Percentiles rank a stretch among this genome's conserved stretches.
Evolutionary conservation across 1,140 invertebrate species (phyloP).

Genomic region (Meloidogyne hapla): DNA sequence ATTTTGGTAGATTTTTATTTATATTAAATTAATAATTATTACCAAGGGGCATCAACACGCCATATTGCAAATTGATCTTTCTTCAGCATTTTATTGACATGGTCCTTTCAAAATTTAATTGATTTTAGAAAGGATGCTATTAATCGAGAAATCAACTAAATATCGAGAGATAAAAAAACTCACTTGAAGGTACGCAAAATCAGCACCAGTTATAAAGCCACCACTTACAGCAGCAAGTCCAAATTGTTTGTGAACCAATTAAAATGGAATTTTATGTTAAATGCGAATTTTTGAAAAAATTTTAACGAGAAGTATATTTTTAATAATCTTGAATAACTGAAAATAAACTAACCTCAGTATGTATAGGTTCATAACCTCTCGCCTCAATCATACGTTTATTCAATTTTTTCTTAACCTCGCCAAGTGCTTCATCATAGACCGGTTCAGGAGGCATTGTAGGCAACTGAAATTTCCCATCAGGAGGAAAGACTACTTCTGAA

Average conservation of each 20-base stretch:
- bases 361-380: constrained; percentile 57
- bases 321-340: background rate
- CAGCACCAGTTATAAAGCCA: constrained; percentile 52
- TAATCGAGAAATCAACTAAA: background rate
- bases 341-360: constrained; percentile 41
- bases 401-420: constrained; percentile 52
- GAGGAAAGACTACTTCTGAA: constrained; percentile 61
- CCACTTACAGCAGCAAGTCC: constrained; percentile 57
- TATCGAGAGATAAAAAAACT: constrained; percentile 21
- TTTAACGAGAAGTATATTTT: no score
- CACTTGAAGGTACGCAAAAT: constrained; percentile 60
- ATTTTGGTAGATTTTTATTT: background rate
- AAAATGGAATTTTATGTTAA: background rate
- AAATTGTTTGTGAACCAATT: constrained; percentile 58
- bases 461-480: constrained; percentile 58
- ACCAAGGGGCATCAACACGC: constrained; percentile 90
- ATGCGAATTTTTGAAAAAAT: no score
- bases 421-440: constrained; percentile 50
- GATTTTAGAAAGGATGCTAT: background rate
- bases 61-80: constrained; percentile 77
- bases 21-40: constrained; percentile 64
- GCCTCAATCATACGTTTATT: constrained; percentile 60
- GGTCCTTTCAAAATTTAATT: constrained; percentile 41
- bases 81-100: constrained; percentile 57
- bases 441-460: constrained; percentile 59